Evolutionary conservation across 2,888 invertebrate species (phyloP), one percentile per base, ranked within the genome.

Genomic region (Heliconius hortense): DNA sequence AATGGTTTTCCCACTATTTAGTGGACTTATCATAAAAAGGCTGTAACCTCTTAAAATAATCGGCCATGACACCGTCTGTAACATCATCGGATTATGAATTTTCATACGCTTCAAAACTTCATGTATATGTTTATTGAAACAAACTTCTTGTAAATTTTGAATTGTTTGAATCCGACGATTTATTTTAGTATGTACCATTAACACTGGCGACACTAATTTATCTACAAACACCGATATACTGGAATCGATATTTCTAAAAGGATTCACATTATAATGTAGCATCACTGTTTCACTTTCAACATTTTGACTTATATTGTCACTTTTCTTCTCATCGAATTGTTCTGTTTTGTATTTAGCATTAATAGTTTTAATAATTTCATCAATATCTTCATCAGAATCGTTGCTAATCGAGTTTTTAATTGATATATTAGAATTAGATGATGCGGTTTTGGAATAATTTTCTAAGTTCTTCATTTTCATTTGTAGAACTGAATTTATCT

Each of bases 51-150:
- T 93, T 63, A 95, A 88, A 66, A 97, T 93, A 3, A 96, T 95
- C 0, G 96, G 95, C 97, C 97, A 97, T 0, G 95, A 93, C 73
- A 96, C 96, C 0, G 95, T 94, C 83, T 97, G 97, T 48, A 96
- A 89, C 62, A 92, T 91, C 84, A 91, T 94, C 0, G 95, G 93
- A 1, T 84, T 83, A 7, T 84, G 85, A 0, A 95, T 82, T 0
- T 81, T 80, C 85, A 93, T 86, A 43, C 86, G 88, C 75, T 82
- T 84, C 1, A 95, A 81, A 1, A 83, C 85, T 3, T 82, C 77
- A 26, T 87, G 85, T 48, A 93, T 89, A 64, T 89, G 83, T 0
- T 80, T 60, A 39, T 88, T 89, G 53, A 94, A 94, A 24, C 86
- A 82, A 1, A 91, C 79, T 66, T 93, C 90, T 31, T 87, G 83